Base-by-base conservation (phyloP, 1,140 invertebrate genomes). In the Eulimnadia texana region DNA sequence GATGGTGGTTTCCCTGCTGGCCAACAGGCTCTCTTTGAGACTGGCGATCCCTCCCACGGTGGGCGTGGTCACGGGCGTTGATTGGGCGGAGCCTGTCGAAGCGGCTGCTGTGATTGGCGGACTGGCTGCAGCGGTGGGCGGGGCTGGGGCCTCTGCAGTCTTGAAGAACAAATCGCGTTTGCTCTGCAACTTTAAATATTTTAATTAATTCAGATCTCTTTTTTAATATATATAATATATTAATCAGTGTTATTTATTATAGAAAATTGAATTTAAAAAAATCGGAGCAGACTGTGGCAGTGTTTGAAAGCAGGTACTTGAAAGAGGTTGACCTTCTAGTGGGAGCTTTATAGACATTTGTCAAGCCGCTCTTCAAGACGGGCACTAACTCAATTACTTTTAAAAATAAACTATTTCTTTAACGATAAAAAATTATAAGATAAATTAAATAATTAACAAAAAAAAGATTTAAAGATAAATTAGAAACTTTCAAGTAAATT, bases 121-220 rank as follows among this genome's bases (percentile, higher is more conserved):
- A n/a, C n/a, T n/a, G n/a, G n/a, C n/a, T n/a, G n/a, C n/a, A n/a
- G n/a, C n/a, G 28, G 23, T 54, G 52, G 52, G 23, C 20, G 1
- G 23, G 23, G 19, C 16, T 54, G 23, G 23, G 16, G 24, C 52
- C 13, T 20, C 42, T 27, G 75, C 74, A 67, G 72, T 75, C 72
- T 85, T 86, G 74, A 86, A 86, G 73, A 86, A 86, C 68, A 84
- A 74, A 73, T 86, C 84, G 58, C 84, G 79, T 74, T 86, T 86
- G 71, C 79, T 80, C 74, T 85, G 84, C 72, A 85, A 79, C 84
- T 86, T 76, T 22, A 53, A 60, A 65, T 64, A 69, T 68, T n/a
- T n/a, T n/a, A n/a, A n/a, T n/a, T n/a, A n/a, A n/a, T n/a, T 16
- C 16, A 20, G 51, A 20, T 25, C 22, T 58, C 47, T 47, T 22